Conservation (phyloP, 64 coral and sea anemone genomes). For the Acropora tenuis region DNA sequence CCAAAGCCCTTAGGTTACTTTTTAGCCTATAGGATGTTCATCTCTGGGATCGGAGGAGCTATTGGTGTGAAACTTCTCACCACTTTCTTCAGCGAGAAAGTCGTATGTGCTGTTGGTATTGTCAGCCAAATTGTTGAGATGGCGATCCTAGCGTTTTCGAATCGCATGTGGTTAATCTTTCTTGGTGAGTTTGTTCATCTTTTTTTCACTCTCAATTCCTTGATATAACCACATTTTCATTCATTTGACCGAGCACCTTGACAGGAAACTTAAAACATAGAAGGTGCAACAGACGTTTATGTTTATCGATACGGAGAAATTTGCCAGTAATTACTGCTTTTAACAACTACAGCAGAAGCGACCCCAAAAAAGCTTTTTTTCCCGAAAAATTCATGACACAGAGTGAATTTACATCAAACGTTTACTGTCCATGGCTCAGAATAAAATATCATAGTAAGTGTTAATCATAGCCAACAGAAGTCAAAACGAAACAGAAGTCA, state of each 20-base stretch:
- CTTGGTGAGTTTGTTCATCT: conserved; percentile 48
- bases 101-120: conserved; percentile 26
- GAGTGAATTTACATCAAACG: background rate
- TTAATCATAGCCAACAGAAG: too few relatives aligned
- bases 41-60: conserved; percentile 62
- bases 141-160: conserved; percentile 42
- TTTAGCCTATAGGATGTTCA: conserved; percentile 54
- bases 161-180: conserved; percentile 38
- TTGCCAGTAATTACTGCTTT: too few relatives aligned
- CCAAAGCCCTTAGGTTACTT: conserved; percentile 79
- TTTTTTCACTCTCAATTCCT: background rate
- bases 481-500: too few relatives aligned
- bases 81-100: conserved; percentile 51
- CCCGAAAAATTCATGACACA: too few relatives aligned
- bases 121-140: conserved; percentile 34
- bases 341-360: too few relatives aligned
- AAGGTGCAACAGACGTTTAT: too few relatives aligned
- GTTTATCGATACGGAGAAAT: background rate
- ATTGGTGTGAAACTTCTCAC: conserved; percentile 68
- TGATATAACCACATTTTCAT: too few relatives aligned
- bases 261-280: background rate
- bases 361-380: too few relatives aligned
- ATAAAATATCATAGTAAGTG: too few relatives aligned
- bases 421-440: too few relatives aligned
- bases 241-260: too few relatives aligned